phyloP scores from a whole-genome alignment of 2,113 vertebrate species.

The Mirza zaza region DNA sequence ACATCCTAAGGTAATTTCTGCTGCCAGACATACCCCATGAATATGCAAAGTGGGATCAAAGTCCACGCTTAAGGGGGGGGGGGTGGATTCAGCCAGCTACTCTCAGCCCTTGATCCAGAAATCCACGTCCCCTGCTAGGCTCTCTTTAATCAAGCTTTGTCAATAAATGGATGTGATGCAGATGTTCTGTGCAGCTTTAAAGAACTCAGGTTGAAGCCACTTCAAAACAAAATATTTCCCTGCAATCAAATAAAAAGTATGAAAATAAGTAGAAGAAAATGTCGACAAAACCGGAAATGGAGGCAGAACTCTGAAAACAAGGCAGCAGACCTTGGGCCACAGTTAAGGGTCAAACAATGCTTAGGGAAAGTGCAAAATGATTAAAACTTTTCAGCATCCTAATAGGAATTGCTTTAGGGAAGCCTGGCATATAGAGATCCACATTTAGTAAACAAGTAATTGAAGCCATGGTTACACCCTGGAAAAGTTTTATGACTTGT shows the following conservation, averaged over 20 bases:
- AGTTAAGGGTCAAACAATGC: background rate
- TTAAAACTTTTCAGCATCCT: background rate
- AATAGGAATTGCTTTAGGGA: background rate
- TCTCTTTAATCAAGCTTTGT: background rate
- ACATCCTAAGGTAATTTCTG: background rate
- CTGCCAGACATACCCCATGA: background rate
- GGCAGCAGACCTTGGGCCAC: background rate
- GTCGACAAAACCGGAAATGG: background rate
- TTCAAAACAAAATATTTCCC: background rate
- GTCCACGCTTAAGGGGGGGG: background rate
- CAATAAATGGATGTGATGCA: background rate
- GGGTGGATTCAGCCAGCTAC: background rate
- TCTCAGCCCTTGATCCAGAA: background rate
- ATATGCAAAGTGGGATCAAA: rapidly evolving
- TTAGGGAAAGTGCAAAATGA: background rate
- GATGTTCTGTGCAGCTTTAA: background rate
- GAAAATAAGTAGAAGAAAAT: background rate
- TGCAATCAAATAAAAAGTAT: background rate
- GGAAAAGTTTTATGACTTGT: too few species aligned
- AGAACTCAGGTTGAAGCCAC: background rate
- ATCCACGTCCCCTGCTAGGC: background rate
- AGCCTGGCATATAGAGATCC: rapidly evolving
- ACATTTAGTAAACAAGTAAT: background rate
- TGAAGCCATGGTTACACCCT: background rate
- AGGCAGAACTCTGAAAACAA: background rate